A percentile compares a stretch with the other conserved stretches of the same genome.
phyloP scores from a whole-genome alignment of 2,113 vertebrate genomes.

The Petroica traversi region DNA sequence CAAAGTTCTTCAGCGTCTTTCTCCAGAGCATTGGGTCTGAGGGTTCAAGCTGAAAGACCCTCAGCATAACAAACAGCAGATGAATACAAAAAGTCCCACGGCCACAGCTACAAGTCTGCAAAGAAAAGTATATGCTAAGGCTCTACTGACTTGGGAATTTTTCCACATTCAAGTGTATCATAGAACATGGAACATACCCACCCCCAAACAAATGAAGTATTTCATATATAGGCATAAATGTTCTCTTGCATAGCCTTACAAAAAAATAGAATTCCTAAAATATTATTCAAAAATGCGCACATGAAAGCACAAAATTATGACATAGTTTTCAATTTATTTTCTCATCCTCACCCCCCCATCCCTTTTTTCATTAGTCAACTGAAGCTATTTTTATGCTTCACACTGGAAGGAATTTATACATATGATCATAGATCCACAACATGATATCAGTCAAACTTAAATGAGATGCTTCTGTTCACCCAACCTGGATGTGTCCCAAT shows the following conservation, averaged over 20 bases:
- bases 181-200: background rate
- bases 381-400: background rate
- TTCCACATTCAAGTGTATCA: background rate
- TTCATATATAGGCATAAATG: background rate
- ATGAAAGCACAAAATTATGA: background rate
- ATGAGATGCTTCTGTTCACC: background rate
- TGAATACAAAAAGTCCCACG: slow-evolving; percentile 89
- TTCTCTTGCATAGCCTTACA: background rate
- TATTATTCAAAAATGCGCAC: background rate
- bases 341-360: rapidly evolving
- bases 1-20: slow-evolving; percentile 90
- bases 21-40: slow-evolving; percentile 89
- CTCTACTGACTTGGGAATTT: background rate
- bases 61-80: slow-evolving; percentile 88
- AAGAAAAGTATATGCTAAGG: background rate
- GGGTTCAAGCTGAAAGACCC: slow-evolving; percentile 85
- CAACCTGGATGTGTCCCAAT: background rate
- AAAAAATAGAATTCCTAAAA: background rate
- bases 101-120: slow-evolving; percentile 90
- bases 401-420: background rate
- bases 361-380: background rate
- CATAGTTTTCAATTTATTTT: background rate
- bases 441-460: background rate
- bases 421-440: background rate
- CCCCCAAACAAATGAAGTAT: background rate